phyloP scores from a whole-genome alignment of 2,113 vertebrate species.

The Percopsis transmontana region DNA sequence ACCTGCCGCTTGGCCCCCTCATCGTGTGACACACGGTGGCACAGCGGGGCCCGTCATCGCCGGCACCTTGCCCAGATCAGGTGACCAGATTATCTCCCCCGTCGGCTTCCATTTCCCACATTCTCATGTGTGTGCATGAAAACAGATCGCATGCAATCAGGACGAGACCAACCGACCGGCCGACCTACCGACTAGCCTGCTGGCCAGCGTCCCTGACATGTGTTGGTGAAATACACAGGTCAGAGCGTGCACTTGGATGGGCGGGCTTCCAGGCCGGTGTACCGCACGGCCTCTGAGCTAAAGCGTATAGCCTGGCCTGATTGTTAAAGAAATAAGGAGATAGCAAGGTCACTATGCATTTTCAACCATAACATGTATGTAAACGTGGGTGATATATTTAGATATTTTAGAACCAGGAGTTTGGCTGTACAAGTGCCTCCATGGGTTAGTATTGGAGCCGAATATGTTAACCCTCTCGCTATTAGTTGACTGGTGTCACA shows the following conservation, averaged over 20 bases:
- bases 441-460: too few relatives aligned
- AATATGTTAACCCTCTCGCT: too few relatives aligned
- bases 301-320: too few relatives aligned
- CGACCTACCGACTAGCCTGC: background rate
- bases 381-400: too few relatives aligned
- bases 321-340: too few relatives aligned
- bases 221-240: conserved; percentile 46
- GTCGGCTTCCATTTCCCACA: conserved; percentile 58
- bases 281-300: too few relatives aligned
- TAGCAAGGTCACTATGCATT: too few relatives aligned
- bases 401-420: too few relatives aligned
- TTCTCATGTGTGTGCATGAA: conserved; percentile 51
- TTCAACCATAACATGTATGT: too few relatives aligned
- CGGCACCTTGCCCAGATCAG: conserved; percentile 56
- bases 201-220: conserved; percentile 31
- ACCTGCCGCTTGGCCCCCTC: conserved; percentile 60
- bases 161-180: conserved; percentile 32
- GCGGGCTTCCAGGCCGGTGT: too few relatives aligned
- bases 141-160: conserved; percentile 56
- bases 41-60: conserved; percentile 67
- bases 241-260: conserved; percentile 1
- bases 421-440: too few relatives aligned
- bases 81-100: conserved; percentile 63
- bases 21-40: conserved; percentile 70
- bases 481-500: too few relatives aligned